A percentile compares a stretch with the other conserved stretches of the same genome.
Evolutionary conservation across 1,140 invertebrate genomes (phyloP).

Genomic region (Drosophila pallidifrons): DNA sequence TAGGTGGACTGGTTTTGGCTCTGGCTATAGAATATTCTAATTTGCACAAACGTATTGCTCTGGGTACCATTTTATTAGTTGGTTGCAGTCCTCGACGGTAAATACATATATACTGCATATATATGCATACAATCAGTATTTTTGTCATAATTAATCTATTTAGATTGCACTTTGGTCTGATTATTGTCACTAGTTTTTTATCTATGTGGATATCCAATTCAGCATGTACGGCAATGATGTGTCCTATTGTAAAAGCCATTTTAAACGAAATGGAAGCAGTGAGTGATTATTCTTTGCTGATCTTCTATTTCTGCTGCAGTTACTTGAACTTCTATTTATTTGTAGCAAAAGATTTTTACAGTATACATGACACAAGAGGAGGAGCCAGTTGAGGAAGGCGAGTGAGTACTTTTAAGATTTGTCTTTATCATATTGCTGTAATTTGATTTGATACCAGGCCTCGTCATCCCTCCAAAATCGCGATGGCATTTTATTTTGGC

Average conservation of each 20-base stretch:
- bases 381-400: conserved; percentile 57
- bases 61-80: conserved; percentile 91
- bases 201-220: conserved; percentile 95
- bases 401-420: conserved; percentile 28
- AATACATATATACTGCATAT: neutral
- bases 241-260: conserved; percentile 92
- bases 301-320: neutral
- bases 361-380: conserved; percentile 56
- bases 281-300: conserved; percentile 34
- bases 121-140: too few relatives aligned
- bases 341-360: conserved; percentile 54
- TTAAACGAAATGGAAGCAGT: conserved; percentile 89
- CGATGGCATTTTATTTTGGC: conserved; percentile 89
- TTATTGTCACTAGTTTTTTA: conserved; percentile 90
- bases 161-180: conserved; percentile 90
- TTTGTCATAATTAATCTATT: conserved; percentile 9
- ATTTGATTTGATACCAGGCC: neutral
- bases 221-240: conserved; percentile 93
- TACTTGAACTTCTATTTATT: conserved; percentile 15
- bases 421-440: neutral
- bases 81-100: conserved; percentile 90
- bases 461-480: conserved; percentile 87
- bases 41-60: conserved; percentile 92
- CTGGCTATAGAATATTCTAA: conserved; percentile 93
- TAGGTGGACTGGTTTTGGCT: conserved; percentile 92